A percentile compares a stretch with the other conserved stretches of the same genome.
Evolutionary conservation across 2,113 vertebrate species (phyloP).

Genomic region (Psittacula cyanocephala): DNA sequence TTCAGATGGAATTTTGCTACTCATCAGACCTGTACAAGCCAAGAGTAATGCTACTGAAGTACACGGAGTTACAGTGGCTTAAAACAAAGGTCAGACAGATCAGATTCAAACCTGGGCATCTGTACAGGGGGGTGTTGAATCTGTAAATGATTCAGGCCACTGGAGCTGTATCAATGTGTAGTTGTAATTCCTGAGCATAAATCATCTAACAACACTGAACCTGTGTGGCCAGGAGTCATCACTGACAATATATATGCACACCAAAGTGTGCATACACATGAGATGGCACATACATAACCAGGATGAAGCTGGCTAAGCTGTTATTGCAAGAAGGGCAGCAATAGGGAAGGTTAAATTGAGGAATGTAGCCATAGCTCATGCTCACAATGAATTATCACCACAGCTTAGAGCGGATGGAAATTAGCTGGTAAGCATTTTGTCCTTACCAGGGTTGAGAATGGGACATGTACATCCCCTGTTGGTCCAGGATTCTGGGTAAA

Average conservation of each 20-base stretch:
- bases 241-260: not conserved
- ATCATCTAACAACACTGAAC: not conserved
- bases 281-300: not conserved
- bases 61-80: not conserved
- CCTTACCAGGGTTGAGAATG: slow-evolving; percentile 87
- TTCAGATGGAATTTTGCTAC: not conserved
- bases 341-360: not conserved
- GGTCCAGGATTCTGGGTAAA: slow-evolving; percentile 90
- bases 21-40: not conserved
- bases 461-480: slow-evolving; percentile 89
- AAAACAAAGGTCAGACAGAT: not conserved
- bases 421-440: not conserved
- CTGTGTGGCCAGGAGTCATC: not conserved
- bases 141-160: not conserved
- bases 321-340: not conserved
- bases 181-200: not conserved
- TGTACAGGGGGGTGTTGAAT: not conserved
- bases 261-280: not conserved
- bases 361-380: not conserved
- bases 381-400: not conserved
- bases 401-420: not conserved
- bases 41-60: not conserved
- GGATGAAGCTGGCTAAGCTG: not conserved
- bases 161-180: not conserved
- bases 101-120: not conserved